Evolutionary conservation across 2,113 vertebrate species (phyloP).

Genomic region (Carassius carassius): DNA sequence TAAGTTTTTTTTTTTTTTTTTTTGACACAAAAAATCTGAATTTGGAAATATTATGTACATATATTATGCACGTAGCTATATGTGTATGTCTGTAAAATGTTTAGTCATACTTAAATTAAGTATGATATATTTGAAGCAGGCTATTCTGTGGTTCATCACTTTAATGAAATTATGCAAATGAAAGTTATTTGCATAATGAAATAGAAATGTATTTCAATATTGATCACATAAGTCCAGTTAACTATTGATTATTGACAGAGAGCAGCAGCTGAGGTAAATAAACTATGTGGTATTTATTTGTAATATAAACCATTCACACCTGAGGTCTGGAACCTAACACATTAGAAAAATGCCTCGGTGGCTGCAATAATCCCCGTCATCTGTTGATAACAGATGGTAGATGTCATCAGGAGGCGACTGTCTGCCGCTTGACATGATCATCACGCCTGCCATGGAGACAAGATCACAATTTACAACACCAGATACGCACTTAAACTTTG

Average conservation of each 20-base stretch:
- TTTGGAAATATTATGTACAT: not conserved
- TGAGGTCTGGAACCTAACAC: slow-evolving; percentile 29
- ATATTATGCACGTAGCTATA: no score
- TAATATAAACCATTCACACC: slow-evolving; percentile 19
- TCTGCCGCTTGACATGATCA: slow-evolving; percentile 63
- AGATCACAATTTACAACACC: slow-evolving; percentile 22
- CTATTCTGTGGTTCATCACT: not conserved
- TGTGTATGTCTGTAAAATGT: not conserved
- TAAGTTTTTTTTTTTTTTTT: not conserved
- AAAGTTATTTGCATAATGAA: not conserved
- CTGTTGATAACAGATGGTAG: slow-evolving; percentile 64
- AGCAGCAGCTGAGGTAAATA: slow-evolving; percentile 11
- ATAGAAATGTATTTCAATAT: not conserved
- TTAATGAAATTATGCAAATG: not conserved
- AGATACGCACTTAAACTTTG: slow-evolving; percentile 13
- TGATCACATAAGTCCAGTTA: not conserved
- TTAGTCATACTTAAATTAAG: not conserved
- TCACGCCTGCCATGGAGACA: slow-evolving; percentile 47
- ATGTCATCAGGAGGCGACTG: slow-evolving; percentile 67
- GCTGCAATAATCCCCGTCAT: slow-evolving; percentile 72
- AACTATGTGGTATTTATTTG: slow-evolving; percentile 5
- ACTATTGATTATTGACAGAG: not conserved
- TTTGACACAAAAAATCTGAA: not conserved
- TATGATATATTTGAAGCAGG: not conserved
- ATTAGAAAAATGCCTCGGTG: slow-evolving; percentile 41